These are phyloP conservation scores for Selene dorsalis DNA, from an alignment of 2,797 vertebrate genomes.

Conservation along the genomic window DNA sequence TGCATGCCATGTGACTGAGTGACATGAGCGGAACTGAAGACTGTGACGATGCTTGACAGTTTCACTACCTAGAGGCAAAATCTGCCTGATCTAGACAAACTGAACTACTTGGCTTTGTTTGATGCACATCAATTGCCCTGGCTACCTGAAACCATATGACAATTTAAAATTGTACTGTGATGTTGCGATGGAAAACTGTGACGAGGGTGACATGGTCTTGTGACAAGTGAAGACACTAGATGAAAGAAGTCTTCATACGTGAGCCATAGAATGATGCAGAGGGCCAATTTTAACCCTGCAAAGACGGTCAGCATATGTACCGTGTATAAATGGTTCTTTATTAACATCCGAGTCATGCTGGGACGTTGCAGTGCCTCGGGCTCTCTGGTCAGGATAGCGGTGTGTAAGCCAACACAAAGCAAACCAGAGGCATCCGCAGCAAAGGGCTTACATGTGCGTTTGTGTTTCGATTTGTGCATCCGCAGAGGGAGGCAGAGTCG, in stretches of 20 bases:
- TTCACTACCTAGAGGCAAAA: not conserved
- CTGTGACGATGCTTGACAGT: slow-evolving; percentile 25
- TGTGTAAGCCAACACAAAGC: slow-evolving; percentile 3
- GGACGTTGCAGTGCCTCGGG: slow-evolving; percentile 13
- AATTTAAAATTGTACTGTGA: not conserved
- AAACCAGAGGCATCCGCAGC: slow-evolving; percentile 47
- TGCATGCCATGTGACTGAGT: slow-evolving; percentile 56
- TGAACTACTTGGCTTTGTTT: slow-evolving; percentile 4
- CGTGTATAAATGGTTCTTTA: not conserved
- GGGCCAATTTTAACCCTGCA: not conserved
- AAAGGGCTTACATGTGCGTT: slow-evolving; percentile 5
- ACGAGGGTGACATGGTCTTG: slow-evolving; percentile 30
- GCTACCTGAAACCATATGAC: slow-evolving; percentile 9
- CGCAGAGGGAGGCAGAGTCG: slow-evolving; percentile 50
- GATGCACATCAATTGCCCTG: not conserved
- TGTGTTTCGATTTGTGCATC: slow-evolving; percentile 23
- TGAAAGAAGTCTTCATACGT: not conserved
- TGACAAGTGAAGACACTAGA: slow-evolving; percentile 12
- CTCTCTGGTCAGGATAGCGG: slow-evolving; percentile 19
- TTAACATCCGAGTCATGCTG: not conserved
- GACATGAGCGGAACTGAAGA: slow-evolving; percentile 28
- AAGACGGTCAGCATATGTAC: not conserved
- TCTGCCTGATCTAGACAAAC: slow-evolving; percentile 7
- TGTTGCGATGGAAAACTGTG: slow-evolving; percentile 22
- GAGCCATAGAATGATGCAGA: too few species aligned